phyloP scores from a whole-genome alignment of 2,888 invertebrate genomes.

The Conomelus anceps region DNA sequence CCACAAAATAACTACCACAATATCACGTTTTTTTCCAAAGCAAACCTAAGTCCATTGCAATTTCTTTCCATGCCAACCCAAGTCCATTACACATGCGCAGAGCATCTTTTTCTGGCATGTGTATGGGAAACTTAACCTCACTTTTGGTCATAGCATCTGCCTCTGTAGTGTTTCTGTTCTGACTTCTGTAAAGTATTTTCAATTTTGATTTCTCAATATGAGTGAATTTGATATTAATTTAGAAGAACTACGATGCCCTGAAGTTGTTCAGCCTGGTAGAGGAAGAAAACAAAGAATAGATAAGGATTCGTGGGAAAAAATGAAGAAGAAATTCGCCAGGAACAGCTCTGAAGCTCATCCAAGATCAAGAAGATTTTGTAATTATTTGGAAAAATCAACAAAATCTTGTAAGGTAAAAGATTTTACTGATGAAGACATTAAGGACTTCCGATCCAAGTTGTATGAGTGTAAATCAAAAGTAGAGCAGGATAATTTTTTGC shows the following conservation, averaged over 20 bases:
- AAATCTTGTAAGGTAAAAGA: neutral
- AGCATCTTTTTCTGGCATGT: neutral
- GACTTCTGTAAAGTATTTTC: too few species aligned
- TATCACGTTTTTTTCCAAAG: neutral
- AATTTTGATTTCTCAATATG: too few species aligned
- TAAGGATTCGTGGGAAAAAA: neutral
- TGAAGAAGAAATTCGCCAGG: neutral
- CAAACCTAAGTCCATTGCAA: neutral
- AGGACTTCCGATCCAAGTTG: neutral
- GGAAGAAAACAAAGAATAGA: neutral
- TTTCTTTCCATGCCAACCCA: neutral
- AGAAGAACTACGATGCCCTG: neutral
- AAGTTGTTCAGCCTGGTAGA: neutral
- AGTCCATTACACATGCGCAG: neutral
- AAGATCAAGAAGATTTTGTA: neutral
- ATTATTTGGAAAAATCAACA: neutral
- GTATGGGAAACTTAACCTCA: too few species aligned
- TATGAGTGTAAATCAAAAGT: conserved; percentile 4
- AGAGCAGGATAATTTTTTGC: conserved; percentile 7
- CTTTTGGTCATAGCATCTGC: too few species aligned
- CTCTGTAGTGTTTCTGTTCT: too few species aligned
- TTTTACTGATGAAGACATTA: neutral
- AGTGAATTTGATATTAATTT: neutral
- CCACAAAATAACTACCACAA: neutral
- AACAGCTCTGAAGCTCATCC: neutral